These are phyloP conservation scores for Actinia equina DNA, from an alignment of 64 coral and sea anemone species.

Conservation along the genomic window DNA sequence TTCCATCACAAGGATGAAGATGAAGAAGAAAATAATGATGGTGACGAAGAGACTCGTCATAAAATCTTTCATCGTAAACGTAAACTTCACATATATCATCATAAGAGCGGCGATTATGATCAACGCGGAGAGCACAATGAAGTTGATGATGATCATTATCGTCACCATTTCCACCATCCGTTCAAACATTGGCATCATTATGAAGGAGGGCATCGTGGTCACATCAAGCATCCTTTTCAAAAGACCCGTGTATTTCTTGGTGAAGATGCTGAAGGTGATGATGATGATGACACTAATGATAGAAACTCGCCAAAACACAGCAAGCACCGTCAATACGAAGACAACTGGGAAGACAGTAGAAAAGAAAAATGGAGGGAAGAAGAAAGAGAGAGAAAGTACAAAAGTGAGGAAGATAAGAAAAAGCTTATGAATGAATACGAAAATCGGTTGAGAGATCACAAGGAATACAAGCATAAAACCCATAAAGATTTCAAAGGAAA, in stretches of 20 bases:
- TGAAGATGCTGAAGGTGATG: constrained; percentile 57
- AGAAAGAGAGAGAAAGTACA: neutral
- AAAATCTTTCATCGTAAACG: neutral
- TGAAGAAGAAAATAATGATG: constrained; percentile 6
- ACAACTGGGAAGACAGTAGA: neutral
- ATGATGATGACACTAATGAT: constrained; percentile 20
- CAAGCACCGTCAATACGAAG: neutral
- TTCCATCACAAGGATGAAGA: constrained; percentile 1
- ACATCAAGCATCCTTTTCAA: neutral
- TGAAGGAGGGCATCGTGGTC: neutral
- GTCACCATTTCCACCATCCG: constrained; percentile 12
- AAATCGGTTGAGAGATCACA: neutral
- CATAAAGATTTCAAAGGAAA: neutral
- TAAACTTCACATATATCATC: neutral
- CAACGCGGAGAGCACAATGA: neutral
- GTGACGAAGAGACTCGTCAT: neutral
- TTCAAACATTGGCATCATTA: neutral
- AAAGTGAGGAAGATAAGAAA: constrained; percentile 1
- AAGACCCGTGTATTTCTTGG: constrained; percentile 70
- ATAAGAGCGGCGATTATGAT: neutral
- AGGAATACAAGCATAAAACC: neutral
- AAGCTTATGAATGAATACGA: neutral
- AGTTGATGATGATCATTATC: neutral
- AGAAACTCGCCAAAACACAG: neutral
- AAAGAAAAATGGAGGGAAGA: neutral